Evolutionary conservation across 92 coral and sea anemone genomes (phyloP).

Genomic region (Parazoanthus darwini): DNA sequence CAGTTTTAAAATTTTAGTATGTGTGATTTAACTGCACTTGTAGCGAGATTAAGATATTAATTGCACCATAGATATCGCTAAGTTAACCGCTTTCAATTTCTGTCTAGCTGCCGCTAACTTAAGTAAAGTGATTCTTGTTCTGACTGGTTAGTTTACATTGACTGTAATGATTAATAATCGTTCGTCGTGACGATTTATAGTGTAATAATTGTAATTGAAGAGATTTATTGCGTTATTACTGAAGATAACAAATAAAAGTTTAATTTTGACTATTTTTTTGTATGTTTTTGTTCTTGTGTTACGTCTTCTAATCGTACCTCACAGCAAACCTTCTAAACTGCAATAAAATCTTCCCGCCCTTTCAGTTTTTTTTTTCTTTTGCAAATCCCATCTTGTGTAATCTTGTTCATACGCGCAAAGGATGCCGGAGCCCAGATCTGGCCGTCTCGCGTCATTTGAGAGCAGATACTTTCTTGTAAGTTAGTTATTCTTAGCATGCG

Average conservation of each 20-base stretch:
- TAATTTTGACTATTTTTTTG: conserved; percentile 51
- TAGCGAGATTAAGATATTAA: not conserved
- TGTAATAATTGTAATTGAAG: conserved; percentile 25
- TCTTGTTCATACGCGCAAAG: too few relatives aligned
- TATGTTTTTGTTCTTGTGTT: not conserved
- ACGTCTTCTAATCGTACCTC: conserved; percentile 2
- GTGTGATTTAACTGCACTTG: not conserved
- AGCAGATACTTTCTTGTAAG: too few relatives aligned
- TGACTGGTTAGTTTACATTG: not conserved
- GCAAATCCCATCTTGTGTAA: not conserved
- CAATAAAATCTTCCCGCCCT: not conserved
- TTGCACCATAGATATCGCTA: conserved; percentile 7
- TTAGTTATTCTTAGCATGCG: too few relatives aligned
- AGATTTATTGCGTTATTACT: conserved; percentile 26
- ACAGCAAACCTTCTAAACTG: not conserved
- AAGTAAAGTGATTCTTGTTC: not conserved
- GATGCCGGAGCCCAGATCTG: too few relatives aligned
- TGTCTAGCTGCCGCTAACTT: conserved; percentile 18
- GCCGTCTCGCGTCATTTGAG: too few relatives aligned
- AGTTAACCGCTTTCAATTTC: conserved; percentile 6
- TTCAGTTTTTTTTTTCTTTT: too few relatives aligned
- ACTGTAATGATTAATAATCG: not conserved
- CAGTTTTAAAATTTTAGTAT: not conserved
- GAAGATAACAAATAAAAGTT: conserved; percentile 50
- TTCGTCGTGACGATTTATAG: not conserved